Base-by-base conservation (phyloP, 2,888 invertebrate genomes). In the Microdon myrmicae region DNA sequence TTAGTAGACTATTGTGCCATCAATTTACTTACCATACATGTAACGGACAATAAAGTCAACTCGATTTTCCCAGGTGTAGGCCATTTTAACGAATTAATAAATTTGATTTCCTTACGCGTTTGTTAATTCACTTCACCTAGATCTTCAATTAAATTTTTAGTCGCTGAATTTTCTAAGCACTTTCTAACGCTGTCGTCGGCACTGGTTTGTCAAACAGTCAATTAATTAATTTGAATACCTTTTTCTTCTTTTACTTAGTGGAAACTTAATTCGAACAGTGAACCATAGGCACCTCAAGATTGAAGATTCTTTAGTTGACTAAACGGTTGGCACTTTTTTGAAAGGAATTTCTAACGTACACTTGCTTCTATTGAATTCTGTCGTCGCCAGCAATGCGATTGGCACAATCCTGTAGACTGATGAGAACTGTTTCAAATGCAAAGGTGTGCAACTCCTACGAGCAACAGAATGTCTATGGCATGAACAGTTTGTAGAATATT, bases 51-150 rank as follows among this genome's bases (percentile, higher is more conserved):
- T 87, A 79, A 91, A 92, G 75, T 85, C 87, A 68, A 92, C 90
- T 76, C 92, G 85, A 81, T 88, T 91, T 76, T 91, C 89, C 91
- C 91, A 92, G 74, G 87, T 85, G 81, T 90, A 90, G 54, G 90
- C 89, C 90, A 90, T 90, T 74, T 67, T 69, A 55, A 45, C 47
- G 25, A 53, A 54, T 39, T 51, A 10, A 49, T 25, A 2, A 25
- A 28, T 22, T 64, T 67, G 47, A 48, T 68, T 68, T 49, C 66
- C 23, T 45, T 35, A 32, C 8, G 8, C 22, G 16, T 13, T 17
- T 25, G 12, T 41, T 23, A 31, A 51, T 31, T 39, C 39, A 51
- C 35, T 45, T 43, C 13, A 4, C 31, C 10, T 48, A n/a, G n/a
- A n/a, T n/a, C n/a, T n/a, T n/a, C n/a, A n/a, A n/a, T n/a, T n/a